A percentile compares a stretch with the other conserved stretches of the same genome.
Conservation (phyloP, 2,888 invertebrate genomes). For the Lasioglossum malachurum region DNA sequence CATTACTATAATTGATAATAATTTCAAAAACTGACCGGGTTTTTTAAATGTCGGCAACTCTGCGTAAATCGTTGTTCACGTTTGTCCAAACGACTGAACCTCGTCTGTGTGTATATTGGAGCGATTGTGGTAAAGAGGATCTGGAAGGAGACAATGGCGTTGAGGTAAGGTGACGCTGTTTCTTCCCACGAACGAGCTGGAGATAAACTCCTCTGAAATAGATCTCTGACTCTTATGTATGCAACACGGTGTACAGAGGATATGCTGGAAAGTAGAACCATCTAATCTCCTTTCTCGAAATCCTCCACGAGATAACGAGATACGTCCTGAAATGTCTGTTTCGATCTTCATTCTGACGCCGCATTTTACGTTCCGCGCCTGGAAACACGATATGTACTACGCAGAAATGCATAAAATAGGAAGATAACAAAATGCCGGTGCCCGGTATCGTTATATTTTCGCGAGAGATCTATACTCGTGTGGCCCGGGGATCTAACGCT, state of each 20-base stretch:
- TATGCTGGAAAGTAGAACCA: conserved; percentile 55
- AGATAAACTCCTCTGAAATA: conserved; percentile 76
- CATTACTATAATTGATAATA: not conserved
- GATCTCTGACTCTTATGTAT: conserved; percentile 63
- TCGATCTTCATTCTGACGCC: conserved; percentile 42
- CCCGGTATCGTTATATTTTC: conserved; percentile 22
- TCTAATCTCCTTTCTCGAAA: conserved; percentile 64
- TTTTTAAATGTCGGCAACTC: conserved; percentile 5
- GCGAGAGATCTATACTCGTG: conserved; percentile 13
- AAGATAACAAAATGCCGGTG: conserved; percentile 31
- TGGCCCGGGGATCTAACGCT: not conserved
- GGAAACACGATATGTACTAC: conserved; percentile 31
- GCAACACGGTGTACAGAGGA: conserved; percentile 43
- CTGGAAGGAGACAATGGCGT: conserved; percentile 46
- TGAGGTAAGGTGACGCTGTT: conserved; percentile 70
- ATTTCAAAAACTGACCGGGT: not conserved
- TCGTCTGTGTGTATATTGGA: conserved; percentile 8
- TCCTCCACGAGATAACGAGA: conserved; percentile 48
- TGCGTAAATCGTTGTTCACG: conserved; percentile 18
- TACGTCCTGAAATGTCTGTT: conserved; percentile 31
- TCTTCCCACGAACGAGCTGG: conserved; percentile 73
- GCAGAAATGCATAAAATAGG: conserved; percentile 24
- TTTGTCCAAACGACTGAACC: not conserved
- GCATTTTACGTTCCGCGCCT: conserved; percentile 26
- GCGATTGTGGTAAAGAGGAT: conserved; percentile 49